Conservation (phyloP, 2,113 vertebrate genomes). For the Thamnaconus septentrionalis region DNA sequence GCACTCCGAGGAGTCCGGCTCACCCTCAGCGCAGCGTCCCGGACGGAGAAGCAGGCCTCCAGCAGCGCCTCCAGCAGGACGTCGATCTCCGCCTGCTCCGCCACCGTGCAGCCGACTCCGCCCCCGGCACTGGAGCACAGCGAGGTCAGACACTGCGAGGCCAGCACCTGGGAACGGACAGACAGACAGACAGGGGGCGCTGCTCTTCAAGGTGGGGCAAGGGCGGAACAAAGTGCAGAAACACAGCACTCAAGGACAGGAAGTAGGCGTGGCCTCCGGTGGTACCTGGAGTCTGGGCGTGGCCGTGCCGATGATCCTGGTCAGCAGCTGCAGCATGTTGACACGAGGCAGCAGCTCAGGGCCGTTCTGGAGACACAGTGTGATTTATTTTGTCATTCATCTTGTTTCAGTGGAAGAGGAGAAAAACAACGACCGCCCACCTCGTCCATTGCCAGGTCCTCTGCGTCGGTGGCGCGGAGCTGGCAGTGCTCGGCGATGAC, state of each 20-base stretch:
- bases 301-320: slow-evolving; percentile 83
- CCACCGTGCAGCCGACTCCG: slow-evolving; percentile 85
- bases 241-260: not conserved
- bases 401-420: not conserved
- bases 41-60: slow-evolving; percentile 88
- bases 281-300: slow-evolving; percentile 89
- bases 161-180: slow-evolving; percentile 81
- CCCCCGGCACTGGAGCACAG: slow-evolving; percentile 90
- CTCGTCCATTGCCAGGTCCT: slow-evolving; percentile 82
- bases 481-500: slow-evolving; percentile 85
- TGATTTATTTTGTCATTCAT: too few species aligned
- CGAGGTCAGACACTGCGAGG: slow-evolving; percentile 84
- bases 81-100: slow-evolving; percentile 90
- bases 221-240: not conserved
- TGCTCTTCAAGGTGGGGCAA: too few species aligned
- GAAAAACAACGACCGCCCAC: slow-evolving; percentile 53
- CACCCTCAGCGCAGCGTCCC: slow-evolving; percentile 92
- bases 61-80: slow-evolving; percentile 88
- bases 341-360: slow-evolving; percentile 93
- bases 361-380: slow-evolving; percentile 87
- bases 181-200: not conserved
- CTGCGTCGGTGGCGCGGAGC: slow-evolving; percentile 77
- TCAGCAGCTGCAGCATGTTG: slow-evolving; percentile 89
- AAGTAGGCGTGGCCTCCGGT: not conserved
- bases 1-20: slow-evolving; percentile 30